Percentiles rank a stretch among this genome's conserved stretches.
phyloP scores from a whole-genome alignment of 2,797 vertebrate genomes.

The Apogon talboti region DNA sequence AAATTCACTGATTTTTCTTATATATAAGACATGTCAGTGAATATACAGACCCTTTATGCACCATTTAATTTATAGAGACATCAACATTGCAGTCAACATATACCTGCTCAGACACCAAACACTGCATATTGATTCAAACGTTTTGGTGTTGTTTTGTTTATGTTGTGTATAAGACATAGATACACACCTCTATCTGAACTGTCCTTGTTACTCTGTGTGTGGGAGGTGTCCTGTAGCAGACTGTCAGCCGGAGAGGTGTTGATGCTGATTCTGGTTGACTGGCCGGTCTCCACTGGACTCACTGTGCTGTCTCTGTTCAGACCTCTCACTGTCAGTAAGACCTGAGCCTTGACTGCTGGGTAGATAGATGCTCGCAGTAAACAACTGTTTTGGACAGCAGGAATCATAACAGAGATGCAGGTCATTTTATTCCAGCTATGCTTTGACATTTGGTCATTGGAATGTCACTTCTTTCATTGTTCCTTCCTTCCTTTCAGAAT shows the following conservation, averaged over 20 bases:
- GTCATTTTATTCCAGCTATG: neutral
- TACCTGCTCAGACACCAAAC: no score
- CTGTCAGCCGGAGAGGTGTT: slow-evolving; percentile 42
- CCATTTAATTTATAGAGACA: no score
- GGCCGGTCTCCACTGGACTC: slow-evolving; percentile 33
- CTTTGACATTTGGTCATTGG: no score
- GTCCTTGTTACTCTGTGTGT: slow-evolving; percentile 1
- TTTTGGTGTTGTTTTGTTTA: neutral
- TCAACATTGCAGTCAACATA: no score
- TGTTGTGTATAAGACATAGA: neutral
- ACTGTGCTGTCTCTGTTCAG: slow-evolving; percentile 29
- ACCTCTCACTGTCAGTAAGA: slow-evolving; percentile 35
- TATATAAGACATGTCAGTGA: no score
- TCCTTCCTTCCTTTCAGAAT: slow-evolving; percentile 10
- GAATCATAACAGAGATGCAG: slow-evolving; percentile 26
- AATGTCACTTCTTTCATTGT: no score
- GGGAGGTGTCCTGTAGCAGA: slow-evolving; percentile 32
- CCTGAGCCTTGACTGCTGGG: slow-evolving; percentile 9
- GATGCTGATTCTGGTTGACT: slow-evolving; percentile 52
- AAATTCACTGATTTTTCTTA: no score
- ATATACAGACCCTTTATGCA: no score
- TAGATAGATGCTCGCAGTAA: slow-evolving; percentile 25
- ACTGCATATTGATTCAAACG: neutral
- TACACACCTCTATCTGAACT: neutral
- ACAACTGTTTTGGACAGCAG: slow-evolving; percentile 38